A percentile compares a stretch with the other conserved stretches of the same genome.
These are phyloP conservation scores for Tapirus indicus DNA, from an alignment of 2,797 vertebrate genomes.

Conservation along the genomic window DNA sequence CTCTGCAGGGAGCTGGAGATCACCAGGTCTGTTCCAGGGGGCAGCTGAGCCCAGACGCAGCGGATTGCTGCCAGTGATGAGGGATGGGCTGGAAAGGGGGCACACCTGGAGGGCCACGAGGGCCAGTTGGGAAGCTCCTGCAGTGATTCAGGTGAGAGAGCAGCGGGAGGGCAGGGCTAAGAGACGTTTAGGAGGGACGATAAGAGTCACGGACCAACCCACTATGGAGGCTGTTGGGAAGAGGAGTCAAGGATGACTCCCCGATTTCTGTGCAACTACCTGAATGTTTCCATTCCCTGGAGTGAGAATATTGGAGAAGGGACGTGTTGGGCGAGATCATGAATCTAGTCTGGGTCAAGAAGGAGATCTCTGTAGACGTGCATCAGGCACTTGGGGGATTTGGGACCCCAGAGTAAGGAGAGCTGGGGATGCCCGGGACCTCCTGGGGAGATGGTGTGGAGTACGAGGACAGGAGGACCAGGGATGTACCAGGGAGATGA, in stretches of 20 bases:
- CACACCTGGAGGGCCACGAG: neutral
- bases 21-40: neutral
- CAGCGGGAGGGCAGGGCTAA: neutral
- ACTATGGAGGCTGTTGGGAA: neutral
- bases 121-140: neutral
- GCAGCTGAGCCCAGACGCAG: neutral
- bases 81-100: neutral
- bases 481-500: fast-evolving
- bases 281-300: neutral
- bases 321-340: neutral
- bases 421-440: neutral
- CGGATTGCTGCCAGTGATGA: fast-evolving
- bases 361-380: neutral
- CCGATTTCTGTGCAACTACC: neutral
- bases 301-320: neutral
- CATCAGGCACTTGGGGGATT: too few species aligned
- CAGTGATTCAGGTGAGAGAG: neutral
- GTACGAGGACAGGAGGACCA: neutral
- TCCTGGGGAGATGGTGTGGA: fast-evolving
- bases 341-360: neutral
- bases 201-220: neutral
- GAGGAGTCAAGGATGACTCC: neutral
- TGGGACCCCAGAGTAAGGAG: neutral
- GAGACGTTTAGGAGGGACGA: neutral
- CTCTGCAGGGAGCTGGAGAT: neutral